Conservation (phyloP, 2,888 invertebrate genomes). For the Andrena hattorfiana region DNA sequence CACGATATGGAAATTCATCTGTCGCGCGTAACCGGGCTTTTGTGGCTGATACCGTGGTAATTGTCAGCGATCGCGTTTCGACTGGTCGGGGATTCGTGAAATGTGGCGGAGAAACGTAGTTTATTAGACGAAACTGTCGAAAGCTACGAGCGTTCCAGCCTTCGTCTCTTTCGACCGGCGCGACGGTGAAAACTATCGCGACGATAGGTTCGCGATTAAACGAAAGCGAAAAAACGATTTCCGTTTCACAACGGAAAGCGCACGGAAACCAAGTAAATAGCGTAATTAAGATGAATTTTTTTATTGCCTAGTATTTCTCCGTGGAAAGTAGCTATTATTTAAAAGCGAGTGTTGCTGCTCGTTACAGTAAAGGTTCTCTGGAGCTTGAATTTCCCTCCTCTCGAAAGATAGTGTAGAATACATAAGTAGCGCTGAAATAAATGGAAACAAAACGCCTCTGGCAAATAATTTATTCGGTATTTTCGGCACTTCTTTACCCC, state of each 20-base stretch:
- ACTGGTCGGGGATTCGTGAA: slow-evolving; percentile 14
- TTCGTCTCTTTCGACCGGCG: too few species aligned
- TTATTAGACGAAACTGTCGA: slow-evolving; percentile 14
- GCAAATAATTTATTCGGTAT: too few species aligned
- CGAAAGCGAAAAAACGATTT: too few species aligned
- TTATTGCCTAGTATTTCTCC: neutral
- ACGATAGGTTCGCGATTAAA: neutral
- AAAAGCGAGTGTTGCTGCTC: neutral
- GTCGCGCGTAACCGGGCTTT: neutral
- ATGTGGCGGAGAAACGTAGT: neutral
- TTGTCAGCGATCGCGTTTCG: slow-evolving; percentile 2
- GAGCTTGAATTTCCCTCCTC: neutral
- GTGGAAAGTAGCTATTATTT: slow-evolving; percentile 7
- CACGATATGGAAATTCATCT: neutral
- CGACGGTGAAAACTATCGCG: neutral
- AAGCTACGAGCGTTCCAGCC: neutral
- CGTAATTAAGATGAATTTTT: neutral
- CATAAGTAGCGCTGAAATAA: neutral
- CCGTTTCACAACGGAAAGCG: too few species aligned
- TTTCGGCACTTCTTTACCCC: too few species aligned
- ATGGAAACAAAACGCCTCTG: too few species aligned
- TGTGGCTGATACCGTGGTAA: neutral
- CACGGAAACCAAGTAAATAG: neutral
- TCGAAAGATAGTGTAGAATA: too few species aligned
- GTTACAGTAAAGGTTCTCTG: neutral